These are phyloP conservation scores for Neuroscelio doddi DNA, from an alignment of 2,888 invertebrate species.

Conservation along the genomic window DNA sequence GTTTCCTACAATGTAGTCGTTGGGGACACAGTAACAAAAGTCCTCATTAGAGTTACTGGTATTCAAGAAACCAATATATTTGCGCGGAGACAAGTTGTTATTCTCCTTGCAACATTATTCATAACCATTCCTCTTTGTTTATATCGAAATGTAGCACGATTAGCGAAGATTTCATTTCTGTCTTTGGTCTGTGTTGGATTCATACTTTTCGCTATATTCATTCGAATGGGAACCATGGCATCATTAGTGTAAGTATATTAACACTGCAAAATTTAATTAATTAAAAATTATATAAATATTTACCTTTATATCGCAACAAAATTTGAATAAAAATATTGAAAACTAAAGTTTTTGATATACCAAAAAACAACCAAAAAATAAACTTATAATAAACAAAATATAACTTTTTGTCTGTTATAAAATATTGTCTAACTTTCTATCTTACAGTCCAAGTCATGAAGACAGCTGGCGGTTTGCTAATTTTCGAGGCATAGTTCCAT, in stretches of 20 bases:
- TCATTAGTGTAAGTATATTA: slow-evolving; percentile 79
- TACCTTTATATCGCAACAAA: no score
- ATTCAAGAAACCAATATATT: slow-evolving; percentile 74
- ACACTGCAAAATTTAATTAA: no score
- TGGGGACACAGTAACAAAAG: slow-evolving; percentile 88
- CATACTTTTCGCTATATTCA: slow-evolving; percentile 79
- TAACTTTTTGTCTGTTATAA: background rate
- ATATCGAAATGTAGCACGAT: slow-evolving; percentile 82
- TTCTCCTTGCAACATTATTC: slow-evolving; percentile 81
- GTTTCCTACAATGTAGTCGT: slow-evolving; percentile 91
- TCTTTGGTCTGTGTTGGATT: slow-evolving; percentile 83
- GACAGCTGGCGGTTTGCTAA: slow-evolving; percentile 84
- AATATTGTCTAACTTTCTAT: background rate
- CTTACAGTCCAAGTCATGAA: slow-evolving; percentile 76
- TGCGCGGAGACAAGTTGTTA: slow-evolving; percentile 79
- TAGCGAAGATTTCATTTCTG: slow-evolving; percentile 80
- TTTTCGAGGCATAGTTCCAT: slow-evolving; percentile 80
- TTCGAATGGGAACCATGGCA: slow-evolving; percentile 76
- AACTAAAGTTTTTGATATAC: no score
- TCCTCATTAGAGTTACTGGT: slow-evolving; percentile 81
- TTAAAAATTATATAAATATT: no score
- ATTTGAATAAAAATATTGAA: no score
- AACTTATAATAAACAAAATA: no score
- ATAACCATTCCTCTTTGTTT: slow-evolving; percentile 86
- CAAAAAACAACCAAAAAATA: no score